A percentile compares a stretch with the other conserved stretches of the same genome.
These are phyloP conservation scores for Tor tambroides DNA, from an alignment of 2,113 vertebrate genomes.

Conservation along the genomic window DNA sequence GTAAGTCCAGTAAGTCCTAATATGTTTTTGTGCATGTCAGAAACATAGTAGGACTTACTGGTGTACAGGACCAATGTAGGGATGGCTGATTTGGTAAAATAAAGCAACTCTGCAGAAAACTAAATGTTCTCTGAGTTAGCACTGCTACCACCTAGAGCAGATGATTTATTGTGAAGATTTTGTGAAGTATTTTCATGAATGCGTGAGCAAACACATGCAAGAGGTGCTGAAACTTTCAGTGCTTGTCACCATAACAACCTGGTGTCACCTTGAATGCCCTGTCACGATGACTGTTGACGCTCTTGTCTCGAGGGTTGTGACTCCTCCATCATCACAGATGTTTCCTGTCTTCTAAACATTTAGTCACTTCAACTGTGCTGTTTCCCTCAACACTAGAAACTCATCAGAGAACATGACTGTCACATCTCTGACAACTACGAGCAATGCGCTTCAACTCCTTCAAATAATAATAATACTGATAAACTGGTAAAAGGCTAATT, in stretches of 20 bases:
- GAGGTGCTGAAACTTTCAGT: conserved; percentile 17
- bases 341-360: conserved; percentile 26
- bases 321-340: background rate
- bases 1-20: background rate
- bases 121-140: background rate
- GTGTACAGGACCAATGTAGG: background rate
- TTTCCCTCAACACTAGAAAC: background rate
- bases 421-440: background rate
- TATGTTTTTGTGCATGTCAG: background rate
- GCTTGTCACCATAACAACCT: conserved; percentile 36
- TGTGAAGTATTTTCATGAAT: conserved; percentile 16
- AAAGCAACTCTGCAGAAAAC: background rate
- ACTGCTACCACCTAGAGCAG: background rate
- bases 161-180: conserved; percentile 17
- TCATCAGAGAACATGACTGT: background rate
- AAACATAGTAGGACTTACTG: background rate
- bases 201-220: background rate
- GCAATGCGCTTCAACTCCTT: background rate
- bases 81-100: background rate
- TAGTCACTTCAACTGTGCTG: background rate
- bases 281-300: background rate
- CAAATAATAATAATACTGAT: background rate
- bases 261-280: conserved; percentile 7
- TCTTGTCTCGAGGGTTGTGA: background rate
- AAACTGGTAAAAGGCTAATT: background rate